phyloP scores from a whole-genome alignment of 2,888 invertebrate genomes.

The Mechanitis messenoides region DNA sequence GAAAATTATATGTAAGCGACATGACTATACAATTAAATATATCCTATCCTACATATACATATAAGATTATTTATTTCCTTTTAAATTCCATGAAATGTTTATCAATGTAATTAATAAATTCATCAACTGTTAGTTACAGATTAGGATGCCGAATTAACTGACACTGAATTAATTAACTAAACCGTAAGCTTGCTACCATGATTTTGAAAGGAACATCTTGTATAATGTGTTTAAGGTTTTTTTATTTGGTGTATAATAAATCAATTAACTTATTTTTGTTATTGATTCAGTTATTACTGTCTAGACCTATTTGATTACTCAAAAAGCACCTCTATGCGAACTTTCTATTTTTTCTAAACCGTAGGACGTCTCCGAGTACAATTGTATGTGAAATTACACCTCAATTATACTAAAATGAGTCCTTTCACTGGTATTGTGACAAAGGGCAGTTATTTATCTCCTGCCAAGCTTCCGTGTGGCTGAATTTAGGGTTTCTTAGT shows the following conservation, averaged over 20 bases:
- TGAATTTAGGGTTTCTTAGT: background rate
- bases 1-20: no score
- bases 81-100: no score
- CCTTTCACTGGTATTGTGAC: conserved; percentile 46
- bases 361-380: conserved; percentile 42
- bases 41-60: no score
- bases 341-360: conserved; percentile 53
- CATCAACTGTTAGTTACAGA: conserved; percentile 48
- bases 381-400: conserved; percentile 60
- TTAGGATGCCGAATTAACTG: conserved; percentile 34
- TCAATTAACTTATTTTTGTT: conserved; percentile 5
- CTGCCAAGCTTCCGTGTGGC: conserved; percentile 56
- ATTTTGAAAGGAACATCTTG: conserved; percentile 13
- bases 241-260: conserved; percentile 19
- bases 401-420: conserved; percentile 58
- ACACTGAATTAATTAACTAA: conserved; percentile 23
- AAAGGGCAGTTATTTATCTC: conserved; percentile 59
- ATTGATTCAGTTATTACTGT: conserved; percentile 23
- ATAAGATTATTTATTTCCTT: conserved; percentile 35
- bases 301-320: conserved; percentile 52
- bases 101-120: conserved; percentile 30
- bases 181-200: conserved; percentile 28
- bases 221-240: no score
- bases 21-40: no score
- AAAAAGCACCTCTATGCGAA: conserved; percentile 41